These are phyloP conservation scores for Microcebus lehilahytsara DNA, from an alignment of 2,113 vertebrate genomes.

Conservation along the genomic window DNA sequence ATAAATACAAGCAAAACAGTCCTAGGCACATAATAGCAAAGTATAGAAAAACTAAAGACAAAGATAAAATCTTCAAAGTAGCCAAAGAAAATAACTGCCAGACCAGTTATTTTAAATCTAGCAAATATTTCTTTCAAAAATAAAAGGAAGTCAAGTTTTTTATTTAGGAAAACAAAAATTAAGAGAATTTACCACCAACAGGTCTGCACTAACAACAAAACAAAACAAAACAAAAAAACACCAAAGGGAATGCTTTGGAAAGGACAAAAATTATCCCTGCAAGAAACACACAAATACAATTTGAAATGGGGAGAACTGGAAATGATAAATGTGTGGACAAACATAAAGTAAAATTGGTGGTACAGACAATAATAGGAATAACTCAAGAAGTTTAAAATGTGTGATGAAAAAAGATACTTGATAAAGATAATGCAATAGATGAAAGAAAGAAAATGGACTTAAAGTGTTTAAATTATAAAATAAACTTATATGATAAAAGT, in stretches of 20 bases:
- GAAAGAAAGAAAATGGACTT: background rate
- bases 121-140: background rate
- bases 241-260: background rate
- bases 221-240: background rate
- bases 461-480: background rate
- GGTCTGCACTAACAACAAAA: background rate
- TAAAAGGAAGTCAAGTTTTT: background rate
- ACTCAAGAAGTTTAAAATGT: background rate
- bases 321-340: background rate
- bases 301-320: background rate
- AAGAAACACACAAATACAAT: background rate
- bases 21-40: background rate
- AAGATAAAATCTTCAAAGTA: background rate
- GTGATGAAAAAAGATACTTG: background rate
- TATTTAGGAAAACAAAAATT: background rate
- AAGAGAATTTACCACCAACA: background rate
- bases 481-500: background rate
- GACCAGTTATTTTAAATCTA: background rate
- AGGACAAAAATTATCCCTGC: background rate
- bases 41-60: background rate
- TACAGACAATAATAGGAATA: background rate
- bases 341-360: background rate
- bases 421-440: background rate
- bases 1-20: background rate
- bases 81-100: background rate